phyloP scores from a whole-genome alignment of 2,888 invertebrate species.

The Leistus spinibarbis region DNA sequence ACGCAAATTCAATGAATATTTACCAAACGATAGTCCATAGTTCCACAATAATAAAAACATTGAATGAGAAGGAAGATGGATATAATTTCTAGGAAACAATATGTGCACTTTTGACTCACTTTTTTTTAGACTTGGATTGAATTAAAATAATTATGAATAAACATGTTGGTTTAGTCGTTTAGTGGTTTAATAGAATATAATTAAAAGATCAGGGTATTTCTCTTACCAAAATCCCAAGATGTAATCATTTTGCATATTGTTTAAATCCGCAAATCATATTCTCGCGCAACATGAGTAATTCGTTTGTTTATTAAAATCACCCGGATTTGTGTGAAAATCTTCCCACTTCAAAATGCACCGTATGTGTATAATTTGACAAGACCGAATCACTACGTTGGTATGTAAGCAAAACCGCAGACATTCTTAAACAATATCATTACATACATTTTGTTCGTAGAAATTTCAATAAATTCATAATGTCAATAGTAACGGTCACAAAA shows the following conservation, averaged over 20 bases:
- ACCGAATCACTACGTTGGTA: slow-evolving; percentile 18
- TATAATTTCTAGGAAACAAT: neutral
- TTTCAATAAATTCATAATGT: neutral
- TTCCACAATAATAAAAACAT: too few relatives aligned
- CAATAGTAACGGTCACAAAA: neutral
- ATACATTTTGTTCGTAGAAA: slow-evolving; percentile 4
- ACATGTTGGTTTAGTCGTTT: neutral
- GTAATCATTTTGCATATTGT: neutral
- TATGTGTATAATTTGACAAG: slow-evolving; percentile 14
- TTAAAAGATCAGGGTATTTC: neutral
- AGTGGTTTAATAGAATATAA: neutral
- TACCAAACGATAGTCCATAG: too few relatives aligned
- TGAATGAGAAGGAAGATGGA: neutral
- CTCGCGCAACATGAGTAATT: slow-evolving; percentile 11
- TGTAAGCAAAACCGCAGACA: slow-evolving; percentile 34
- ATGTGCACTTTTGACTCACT: neutral
- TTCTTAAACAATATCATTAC: slow-evolving; percentile 1
- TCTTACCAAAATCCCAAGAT: neutral
- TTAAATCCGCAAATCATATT: slow-evolving; percentile 11
- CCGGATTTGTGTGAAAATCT: slow-evolving; percentile 20
- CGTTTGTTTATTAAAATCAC: neutral
- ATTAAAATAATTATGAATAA: neutral
- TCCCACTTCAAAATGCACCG: slow-evolving; percentile 9
- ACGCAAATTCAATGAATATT: too few relatives aligned
- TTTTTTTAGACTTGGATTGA: neutral